phyloP scores from a whole-genome alignment of 2,888 invertebrate genomes.

The Chromoteleia sp. region DNA sequence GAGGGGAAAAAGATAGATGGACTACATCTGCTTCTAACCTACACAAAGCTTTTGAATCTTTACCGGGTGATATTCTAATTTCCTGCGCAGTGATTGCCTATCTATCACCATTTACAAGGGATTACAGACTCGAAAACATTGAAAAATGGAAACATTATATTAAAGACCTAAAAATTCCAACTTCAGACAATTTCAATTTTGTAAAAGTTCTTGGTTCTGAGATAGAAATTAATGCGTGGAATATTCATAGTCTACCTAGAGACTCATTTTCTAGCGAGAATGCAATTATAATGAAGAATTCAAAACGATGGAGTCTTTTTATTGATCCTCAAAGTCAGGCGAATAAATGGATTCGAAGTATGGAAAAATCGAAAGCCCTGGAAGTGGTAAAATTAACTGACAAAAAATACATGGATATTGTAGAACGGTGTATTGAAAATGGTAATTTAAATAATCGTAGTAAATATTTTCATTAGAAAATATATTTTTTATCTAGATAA shows the following conservation, averaged over 20 bases:
- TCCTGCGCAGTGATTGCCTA: constrained; percentile 96
- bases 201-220: constrained; percentile 92
- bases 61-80: constrained; percentile 95
- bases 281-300: constrained; percentile 92
- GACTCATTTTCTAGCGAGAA: constrained; percentile 94
- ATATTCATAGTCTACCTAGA: constrained; percentile 91
- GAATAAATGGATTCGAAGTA: constrained; percentile 93
- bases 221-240: constrained; percentile 94
- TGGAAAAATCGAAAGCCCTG: constrained; percentile 90
- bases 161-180: constrained; percentile 90
- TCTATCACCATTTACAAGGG: constrained; percentile 92
- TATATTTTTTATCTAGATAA: not conserved
- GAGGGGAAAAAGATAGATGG: constrained; percentile 96
- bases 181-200: constrained; percentile 90
- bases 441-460: constrained; percentile 85
- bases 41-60: constrained; percentile 90
- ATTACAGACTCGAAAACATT: constrained; percentile 87
- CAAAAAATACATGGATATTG: constrained; percentile 90
- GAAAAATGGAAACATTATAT: constrained; percentile 91
- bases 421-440: constrained; percentile 88
- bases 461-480: too few species aligned
- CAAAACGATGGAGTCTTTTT: constrained; percentile 91
- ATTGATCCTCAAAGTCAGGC: constrained; percentile 95
- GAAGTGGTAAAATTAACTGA: constrained; percentile 91
- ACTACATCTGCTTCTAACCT: constrained; percentile 90